Evolutionary conservation across 2,888 invertebrate species (phyloP).

Genomic region (Timema cristinae): DNA sequence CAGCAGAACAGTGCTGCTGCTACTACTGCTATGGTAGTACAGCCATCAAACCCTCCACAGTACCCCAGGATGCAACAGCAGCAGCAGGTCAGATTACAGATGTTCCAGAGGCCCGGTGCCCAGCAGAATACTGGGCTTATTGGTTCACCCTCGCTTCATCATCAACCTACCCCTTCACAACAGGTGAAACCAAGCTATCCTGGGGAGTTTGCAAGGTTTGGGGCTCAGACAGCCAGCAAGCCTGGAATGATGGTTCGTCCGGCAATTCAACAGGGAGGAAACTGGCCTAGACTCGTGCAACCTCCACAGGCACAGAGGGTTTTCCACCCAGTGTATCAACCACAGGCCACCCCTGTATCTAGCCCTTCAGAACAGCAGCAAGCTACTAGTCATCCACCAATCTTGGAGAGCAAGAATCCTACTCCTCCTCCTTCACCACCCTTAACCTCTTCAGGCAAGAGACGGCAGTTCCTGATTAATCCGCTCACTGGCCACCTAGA

Average conservation of each 20-base stretch:
- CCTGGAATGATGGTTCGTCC: conserved; percentile 3
- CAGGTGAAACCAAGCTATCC: too few species aligned
- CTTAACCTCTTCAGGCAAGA: conserved; percentile 50
- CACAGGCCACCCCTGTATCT: background rate
- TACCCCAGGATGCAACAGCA: conserved; percentile 36
- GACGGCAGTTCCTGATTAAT: conserved; percentile 81
- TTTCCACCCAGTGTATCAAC: conserved; percentile 15
- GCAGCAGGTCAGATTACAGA: conserved; percentile 13
- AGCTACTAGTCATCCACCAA: conserved; percentile 21
- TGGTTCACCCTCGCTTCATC: conserved; percentile 22
- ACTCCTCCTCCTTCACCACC: conserved; percentile 34
- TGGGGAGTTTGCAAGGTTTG: conserved; percentile 15
- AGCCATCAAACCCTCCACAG: conserved; percentile 25
- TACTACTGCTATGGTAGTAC: background rate
- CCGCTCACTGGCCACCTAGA: conserved; percentile 83
- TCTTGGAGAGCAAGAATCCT: background rate
- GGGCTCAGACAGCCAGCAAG: background rate
- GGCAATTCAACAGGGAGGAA: conserved; percentile 18
- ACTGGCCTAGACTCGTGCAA: conserved; percentile 36
- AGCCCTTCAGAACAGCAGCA: conserved; percentile 7
- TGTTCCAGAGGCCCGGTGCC: conserved; percentile 55
- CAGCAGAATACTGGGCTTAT: conserved; percentile 49
- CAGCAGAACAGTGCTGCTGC: conserved; percentile 18
- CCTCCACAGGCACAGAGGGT: conserved; percentile 30
- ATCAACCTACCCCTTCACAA: conserved; percentile 8